phyloP scores from a whole-genome alignment of 1,140 invertebrate species.

The Probaryconus sp. region DNA sequence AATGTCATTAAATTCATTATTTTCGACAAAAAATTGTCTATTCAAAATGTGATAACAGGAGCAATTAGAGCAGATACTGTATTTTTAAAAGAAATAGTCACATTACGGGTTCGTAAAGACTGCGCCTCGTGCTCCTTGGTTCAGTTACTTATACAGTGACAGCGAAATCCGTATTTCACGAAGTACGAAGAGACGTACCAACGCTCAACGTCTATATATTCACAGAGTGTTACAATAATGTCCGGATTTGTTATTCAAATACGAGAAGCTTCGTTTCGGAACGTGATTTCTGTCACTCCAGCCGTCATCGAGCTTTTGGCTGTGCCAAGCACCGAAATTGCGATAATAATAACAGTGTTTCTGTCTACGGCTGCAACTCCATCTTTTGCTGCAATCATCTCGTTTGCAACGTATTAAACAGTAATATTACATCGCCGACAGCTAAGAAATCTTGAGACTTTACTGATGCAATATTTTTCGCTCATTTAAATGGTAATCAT shows the following conservation, averaged over 20 bases:
- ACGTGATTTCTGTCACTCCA: conserved; percentile 60
- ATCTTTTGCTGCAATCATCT: conserved; percentile 45
- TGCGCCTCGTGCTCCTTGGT: conserved; percentile 4
- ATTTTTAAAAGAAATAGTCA: too few relatives aligned
- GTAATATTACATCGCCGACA: conserved; percentile 32
- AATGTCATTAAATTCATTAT: too few relatives aligned
- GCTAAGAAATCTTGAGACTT: conserved; percentile 12
- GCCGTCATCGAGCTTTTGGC: conserved; percentile 49
- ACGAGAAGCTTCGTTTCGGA: conserved; percentile 50
- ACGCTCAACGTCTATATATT: conserved; percentile 38
- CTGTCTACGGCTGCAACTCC: conserved; percentile 20
- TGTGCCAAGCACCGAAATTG: conserved; percentile 47
- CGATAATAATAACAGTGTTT: conserved; percentile 53
- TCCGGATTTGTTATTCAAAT: conserved; percentile 60
- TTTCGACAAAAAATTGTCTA: too few relatives aligned
- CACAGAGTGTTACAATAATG: conserved; percentile 48
- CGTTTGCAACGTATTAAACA: conserved; percentile 40
- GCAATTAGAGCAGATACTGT: too few relatives aligned
- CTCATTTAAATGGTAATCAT: too few relatives aligned
- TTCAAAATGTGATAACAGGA: too few relatives aligned
- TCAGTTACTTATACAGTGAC: conserved; percentile 30
- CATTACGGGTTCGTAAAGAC: too few relatives aligned
- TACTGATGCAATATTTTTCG: conserved; percentile 21
- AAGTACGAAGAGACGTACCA: conserved; percentile 33
- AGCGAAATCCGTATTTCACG: conserved; percentile 38